Evolutionary conservation across 2,888 invertebrate genomes (phyloP), one percentile per base, ranked within the genome.

Genomic region (Megamerina dolium): DNA sequence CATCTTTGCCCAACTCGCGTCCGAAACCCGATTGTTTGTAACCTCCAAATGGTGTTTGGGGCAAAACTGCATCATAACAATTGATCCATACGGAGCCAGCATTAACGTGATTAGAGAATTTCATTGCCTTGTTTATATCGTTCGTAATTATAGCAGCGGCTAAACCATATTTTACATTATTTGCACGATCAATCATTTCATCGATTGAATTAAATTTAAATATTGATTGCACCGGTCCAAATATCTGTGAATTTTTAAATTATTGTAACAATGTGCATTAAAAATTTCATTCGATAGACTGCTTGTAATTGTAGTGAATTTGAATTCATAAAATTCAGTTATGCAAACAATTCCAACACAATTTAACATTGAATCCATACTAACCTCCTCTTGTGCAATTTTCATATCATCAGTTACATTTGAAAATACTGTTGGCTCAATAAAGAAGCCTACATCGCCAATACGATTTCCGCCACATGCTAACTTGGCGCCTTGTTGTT

Each of bases 181-280:
- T 93, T 8, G 90, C 87, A 52, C 90, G 76, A 49, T 85, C 82
- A 42, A 92, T 81, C 2, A 84, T 87, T 69, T 93, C 92, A 2
- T 83, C 82, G 1, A 68, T 38, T 16, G 54, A 46, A 30, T 82
- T 81, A 59, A 91, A 92, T 68, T 87, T 88, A 29, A 91, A 73
- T 56, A 92, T 87, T 41, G 81, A 81, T 70, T 90, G 89, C 1
- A 92, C 92, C 0, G 92, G 92, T 0, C 92, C 92, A 64, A 93
- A 92, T 55, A 93, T 92, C 87, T 88, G 55, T 16, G 58, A 55
- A 33, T 40, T 45, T 37, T 33, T 49, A 8, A 3, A 40, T 20
- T 17, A 18, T 18, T 8, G 26, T 23, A 37, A 27, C 10, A 6
- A 20, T 29, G n/a, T 30, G 10, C 8, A 17, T 30, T 13, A 29